Conservation (phyloP, 53 echinoderm and acorn worm species). For the Actinopyga echinites region DNA sequence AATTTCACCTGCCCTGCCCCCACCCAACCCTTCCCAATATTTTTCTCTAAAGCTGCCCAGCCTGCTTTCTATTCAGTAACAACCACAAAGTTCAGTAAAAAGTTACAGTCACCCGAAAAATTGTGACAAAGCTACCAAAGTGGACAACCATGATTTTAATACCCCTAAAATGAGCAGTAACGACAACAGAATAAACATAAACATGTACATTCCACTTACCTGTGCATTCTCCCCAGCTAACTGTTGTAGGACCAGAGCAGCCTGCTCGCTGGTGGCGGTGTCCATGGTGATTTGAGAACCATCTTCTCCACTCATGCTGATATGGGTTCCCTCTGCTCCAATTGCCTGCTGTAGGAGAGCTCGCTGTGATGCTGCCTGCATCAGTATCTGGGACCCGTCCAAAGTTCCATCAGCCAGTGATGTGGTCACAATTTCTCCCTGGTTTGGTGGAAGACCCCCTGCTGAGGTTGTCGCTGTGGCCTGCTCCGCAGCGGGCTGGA, state of each 20-base stretch:
- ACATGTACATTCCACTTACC: conserved; percentile 43
- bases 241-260: conserved; percentile 82
- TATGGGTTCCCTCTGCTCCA: conserved; percentile 28
- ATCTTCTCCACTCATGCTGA: conserved; percentile 24
- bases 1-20: no score
- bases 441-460: conserved; percentile 55
- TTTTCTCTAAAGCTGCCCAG: no score
- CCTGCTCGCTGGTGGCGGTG: conserved; percentile 88
- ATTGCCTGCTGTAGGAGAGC: conserved; percentile 37
- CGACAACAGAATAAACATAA: neutral
- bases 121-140: no score
- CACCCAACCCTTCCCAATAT: no score
- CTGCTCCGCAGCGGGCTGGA: conserved; percentile 65
- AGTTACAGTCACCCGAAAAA: no score
- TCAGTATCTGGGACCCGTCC: conserved; percentile 55
- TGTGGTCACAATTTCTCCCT: conserved; percentile 46
- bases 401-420: conserved; percentile 18
- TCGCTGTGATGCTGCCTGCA: conserved; percentile 33
- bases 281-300: conserved; percentile 68
- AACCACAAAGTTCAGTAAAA: no score
- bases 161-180: no score
- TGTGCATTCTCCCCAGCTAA: conserved; percentile 85
- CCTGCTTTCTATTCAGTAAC: no score
- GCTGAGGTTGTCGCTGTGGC: conserved; percentile 77
- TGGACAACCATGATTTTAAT: no score